Base-by-base conservation (phyloP, 30 jellyfish, hydroid and myxozoan species). In the Mastigias papua region DNA sequence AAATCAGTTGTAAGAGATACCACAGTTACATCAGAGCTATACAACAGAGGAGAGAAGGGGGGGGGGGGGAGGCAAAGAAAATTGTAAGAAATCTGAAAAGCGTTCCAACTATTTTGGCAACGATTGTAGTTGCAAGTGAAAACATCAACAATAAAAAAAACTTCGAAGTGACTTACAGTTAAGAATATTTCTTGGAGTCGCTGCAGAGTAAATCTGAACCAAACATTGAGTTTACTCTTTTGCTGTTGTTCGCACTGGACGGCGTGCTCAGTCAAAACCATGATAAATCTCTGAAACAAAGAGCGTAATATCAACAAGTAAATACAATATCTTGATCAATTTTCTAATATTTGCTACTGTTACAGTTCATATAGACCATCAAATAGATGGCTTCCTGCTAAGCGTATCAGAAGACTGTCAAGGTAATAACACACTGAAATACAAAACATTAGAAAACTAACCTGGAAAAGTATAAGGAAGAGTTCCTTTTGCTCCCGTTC, bases 181-280 rank as follows among this genome's bases (percentile, higher is more conserved):
- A 95, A 94, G 37, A 95, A 90, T 16, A 95, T 86, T 69, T 95
- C 99, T 82, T 95, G 99, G n/a, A 95, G 91, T 78, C 97, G 73
- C 72, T 95, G 99, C 65, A 95, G 85, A 16, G 99, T 95, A 81
- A 85, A 90, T 48, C 94, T 74, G 80, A 92, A 95, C 99, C 99
- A 95, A 17, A 95, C 62, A 29, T 79, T 95, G 42, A 92, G 90
- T 34, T 91, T 93, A 48, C 86, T 84, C 54, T 75, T 86, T 64
- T 86, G 96, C 69, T 95, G 98, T 60, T 88, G 97, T 31, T 95
- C 98, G 57, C 99, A 95, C 69, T 90, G 98, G 25, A 96, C 98
- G 8, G 96, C 78, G 50, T 95, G 99, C 51, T 95, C 99, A 31
- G 99, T 90, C 66, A 95, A 72, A 4, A 90, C 95, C 96, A 95